phyloP scores from a whole-genome alignment of 2,888 invertebrate species.

The Andrena fulva region DNA sequence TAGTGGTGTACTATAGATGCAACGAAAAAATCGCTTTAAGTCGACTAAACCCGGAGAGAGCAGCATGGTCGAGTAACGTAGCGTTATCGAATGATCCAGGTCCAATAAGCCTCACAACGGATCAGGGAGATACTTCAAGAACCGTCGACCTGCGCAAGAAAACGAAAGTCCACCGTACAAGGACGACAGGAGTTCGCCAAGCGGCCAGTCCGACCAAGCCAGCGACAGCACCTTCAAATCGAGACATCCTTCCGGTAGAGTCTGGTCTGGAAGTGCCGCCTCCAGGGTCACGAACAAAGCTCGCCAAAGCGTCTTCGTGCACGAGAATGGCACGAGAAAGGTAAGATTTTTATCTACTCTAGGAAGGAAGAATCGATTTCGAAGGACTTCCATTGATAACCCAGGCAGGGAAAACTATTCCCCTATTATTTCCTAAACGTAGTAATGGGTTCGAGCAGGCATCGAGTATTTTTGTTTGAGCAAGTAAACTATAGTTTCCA shows the following conservation, averaged over 20 bases:
- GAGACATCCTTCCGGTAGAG: constrained; percentile 78
- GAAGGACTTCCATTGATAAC: no score
- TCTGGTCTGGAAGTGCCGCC: constrained; percentile 79
- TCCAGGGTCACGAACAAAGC: constrained; percentile 77
- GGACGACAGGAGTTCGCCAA: constrained; percentile 93
- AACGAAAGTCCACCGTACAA: constrained; percentile 78
- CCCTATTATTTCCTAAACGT: no score
- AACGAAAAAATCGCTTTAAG: not conserved
- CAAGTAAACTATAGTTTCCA: no score
- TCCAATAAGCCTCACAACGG: constrained; percentile 73
- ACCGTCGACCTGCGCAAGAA: constrained; percentile 69
- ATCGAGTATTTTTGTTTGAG: no score
- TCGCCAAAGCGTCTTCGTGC: constrained; percentile 78
- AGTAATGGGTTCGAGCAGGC: no score
- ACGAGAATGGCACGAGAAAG: constrained; percentile 80
- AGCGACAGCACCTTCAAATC: constrained; percentile 82
- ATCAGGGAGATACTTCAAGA: constrained; percentile 78
- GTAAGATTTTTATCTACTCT: constrained; percentile 47
- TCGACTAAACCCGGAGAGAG: not conserved
- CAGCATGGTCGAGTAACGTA: not conserved
- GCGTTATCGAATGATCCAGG: constrained; percentile 53
- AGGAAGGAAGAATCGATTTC: not conserved
- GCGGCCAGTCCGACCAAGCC: constrained; percentile 93
- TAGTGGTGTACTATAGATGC: no score
- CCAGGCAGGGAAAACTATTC: no score